These are phyloP conservation scores for Conchocele bisecta DNA, from an alignment of 2,888 invertebrate species.

Conservation along the genomic window DNA sequence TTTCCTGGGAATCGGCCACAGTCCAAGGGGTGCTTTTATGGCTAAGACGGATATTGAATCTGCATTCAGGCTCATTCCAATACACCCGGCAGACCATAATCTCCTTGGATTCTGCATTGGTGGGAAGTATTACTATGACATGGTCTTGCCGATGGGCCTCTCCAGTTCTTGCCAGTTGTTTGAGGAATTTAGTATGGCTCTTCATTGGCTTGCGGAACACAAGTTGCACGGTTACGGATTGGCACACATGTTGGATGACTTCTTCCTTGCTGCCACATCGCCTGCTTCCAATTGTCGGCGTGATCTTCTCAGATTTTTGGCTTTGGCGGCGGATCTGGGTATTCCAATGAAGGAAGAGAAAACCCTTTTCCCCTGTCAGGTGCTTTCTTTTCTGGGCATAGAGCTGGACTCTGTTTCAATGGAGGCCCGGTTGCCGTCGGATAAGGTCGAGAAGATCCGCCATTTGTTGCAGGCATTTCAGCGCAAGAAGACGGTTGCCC, in stretches of 20 bases:
- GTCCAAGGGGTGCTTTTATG: too few species aligned
- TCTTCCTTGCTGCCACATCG: slow-evolving; percentile 7
- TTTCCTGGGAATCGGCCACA: slow-evolving; percentile 3
- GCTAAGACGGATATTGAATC: slow-evolving; percentile 23
- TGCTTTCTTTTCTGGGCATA: slow-evolving; percentile 25
- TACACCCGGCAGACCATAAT: slow-evolving; percentile 6
- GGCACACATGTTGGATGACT: slow-evolving; percentile 32
- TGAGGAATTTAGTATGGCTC: slow-evolving; percentile 19
- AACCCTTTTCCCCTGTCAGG: slow-evolving; percentile 15
- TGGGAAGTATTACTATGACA: slow-evolving; percentile 25
- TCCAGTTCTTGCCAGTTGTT: slow-evolving; percentile 23
- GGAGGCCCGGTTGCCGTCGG: slow-evolving; percentile 26
- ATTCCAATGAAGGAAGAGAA: slow-evolving; percentile 34
- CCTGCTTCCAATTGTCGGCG: neutral
- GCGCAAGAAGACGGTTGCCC: slow-evolving; percentile 11
- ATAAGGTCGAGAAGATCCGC: slow-evolving; percentile 25
- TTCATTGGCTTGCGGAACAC: slow-evolving; percentile 15
- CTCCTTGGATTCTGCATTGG: slow-evolving; percentile 17
- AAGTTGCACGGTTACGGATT: neutral
- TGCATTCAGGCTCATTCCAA: slow-evolving; percentile 16
- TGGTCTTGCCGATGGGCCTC: slow-evolving; percentile 21
- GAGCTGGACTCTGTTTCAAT: slow-evolving; percentile 25
- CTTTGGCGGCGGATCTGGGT: slow-evolving; percentile 11
- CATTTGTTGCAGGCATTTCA: neutral
- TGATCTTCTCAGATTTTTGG: neutral